Evolutionary conservation across 2,888 invertebrate species (phyloP), one percentile per base, ranked within the genome.

Genomic region (Lymantria dispar): DNA sequence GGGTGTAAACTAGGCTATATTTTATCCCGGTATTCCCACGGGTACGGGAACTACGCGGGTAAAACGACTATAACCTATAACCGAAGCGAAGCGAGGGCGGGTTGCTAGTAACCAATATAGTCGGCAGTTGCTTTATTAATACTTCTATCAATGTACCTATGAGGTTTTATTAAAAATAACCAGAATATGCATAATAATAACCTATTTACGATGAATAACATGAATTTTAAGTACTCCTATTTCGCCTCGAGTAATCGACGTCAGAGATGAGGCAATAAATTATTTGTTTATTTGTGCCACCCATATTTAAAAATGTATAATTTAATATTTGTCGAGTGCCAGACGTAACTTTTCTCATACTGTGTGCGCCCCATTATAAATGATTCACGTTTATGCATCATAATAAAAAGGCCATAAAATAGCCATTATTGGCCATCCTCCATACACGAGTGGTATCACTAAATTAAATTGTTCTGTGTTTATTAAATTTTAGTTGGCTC

Each of bases 341-440:
- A 67, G 60, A 66, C 64, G 68, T 79, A 77, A 74, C 72, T 79
- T 82, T 80, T 80, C 68, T 76, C 72, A 64, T 78, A 73, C 68
- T 68, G 70, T 67, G 70, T 67, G 64, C 66, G 60, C 42, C 56
- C 78, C 83, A 80, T 87, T 84, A 85, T 78, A 76, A 78, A 75
- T 87, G 86, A 89, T 90, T 87, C 83, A 88, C 81, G 85, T 83
- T 87, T 83, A 85, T 88, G 87, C 83, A 83, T 87, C 88, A 89
- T 85, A 87, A 89, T 91, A 90, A 90, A 90, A 90, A 79, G 64
- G 76, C 83, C 72, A 89, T 91, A 85, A 91, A 90, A 87, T 83
- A 62, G 78, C 76, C 72, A 86, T 90, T 87, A 90, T 90, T 89
- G 89, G 87, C 88, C 80, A 76, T 79, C 77, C 81, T 85, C 89